Evolutionary conservation across 2,113 vertebrate species (phyloP).

Genomic region (Atherinomorus stipes): DNA sequence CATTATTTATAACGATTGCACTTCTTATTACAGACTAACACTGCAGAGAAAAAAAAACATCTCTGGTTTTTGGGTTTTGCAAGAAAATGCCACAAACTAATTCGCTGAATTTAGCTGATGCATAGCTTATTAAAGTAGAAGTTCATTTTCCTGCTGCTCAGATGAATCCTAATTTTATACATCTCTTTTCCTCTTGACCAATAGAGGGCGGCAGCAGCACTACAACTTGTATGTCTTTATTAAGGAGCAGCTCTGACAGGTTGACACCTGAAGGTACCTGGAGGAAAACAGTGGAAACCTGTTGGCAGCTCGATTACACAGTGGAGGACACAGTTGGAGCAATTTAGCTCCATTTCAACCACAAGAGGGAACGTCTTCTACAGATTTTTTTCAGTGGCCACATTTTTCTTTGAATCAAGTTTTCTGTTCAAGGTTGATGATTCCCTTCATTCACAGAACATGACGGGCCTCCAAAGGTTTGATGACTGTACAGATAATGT

Average conservation of each 20-base stretch:
- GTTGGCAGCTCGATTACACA: background rate
- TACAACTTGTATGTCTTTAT: constrained; percentile 3
- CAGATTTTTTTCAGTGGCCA: background rate
- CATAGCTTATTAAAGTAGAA: background rate
- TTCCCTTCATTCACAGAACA: background rate
- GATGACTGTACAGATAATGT: background rate
- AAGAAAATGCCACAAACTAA: background rate
- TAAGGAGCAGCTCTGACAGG: background rate
- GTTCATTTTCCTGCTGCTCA: background rate
- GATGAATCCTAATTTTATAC: background rate
- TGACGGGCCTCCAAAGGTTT: background rate
- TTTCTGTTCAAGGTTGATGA: background rate
- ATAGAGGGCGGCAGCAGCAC: constrained; percentile 74
- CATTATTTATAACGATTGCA: constrained; percentile 39
- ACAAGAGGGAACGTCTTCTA: background rate
- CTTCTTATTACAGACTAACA: constrained; percentile 18
- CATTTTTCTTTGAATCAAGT: background rate
- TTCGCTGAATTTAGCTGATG: constrained; percentile 11
- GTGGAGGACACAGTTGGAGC: background rate
- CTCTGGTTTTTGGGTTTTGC: background rate
- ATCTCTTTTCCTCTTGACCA: constrained; percentile 30
- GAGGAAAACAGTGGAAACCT: background rate
- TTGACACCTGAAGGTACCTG: background rate
- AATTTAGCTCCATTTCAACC: background rate
- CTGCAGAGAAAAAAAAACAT: constrained; percentile 4